Conservation (phyloP, 1,140 invertebrate genomes). For the Trachymyrmex septentrionalis region DNA sequence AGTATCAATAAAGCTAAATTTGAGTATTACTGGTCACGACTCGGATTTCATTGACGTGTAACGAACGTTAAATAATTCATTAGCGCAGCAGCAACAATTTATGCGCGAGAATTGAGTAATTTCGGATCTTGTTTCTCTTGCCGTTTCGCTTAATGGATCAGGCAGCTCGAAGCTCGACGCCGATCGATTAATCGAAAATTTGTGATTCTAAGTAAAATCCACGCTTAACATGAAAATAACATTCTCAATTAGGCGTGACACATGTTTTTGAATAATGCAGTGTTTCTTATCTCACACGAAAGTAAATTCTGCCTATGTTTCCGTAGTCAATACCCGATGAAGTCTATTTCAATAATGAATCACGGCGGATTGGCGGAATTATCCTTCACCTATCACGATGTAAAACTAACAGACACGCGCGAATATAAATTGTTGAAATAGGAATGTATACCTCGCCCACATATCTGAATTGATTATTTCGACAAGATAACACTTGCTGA, state of each 20-base stretch:
- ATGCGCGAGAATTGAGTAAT: constrained; percentile 6
- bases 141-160: constrained; percentile 24
- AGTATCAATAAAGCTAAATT: constrained; percentile 43
- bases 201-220: constrained; percentile 46
- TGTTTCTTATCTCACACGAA: constrained; percentile 17
- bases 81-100: constrained; percentile 41
- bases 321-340: not conserved
- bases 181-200: constrained; percentile 29
- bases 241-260: constrained; percentile 39
- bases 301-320: constrained; percentile 10
- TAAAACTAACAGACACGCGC: constrained; percentile 18
- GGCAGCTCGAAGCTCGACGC: not conserved
- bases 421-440: constrained; percentile 38
- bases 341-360: constrained; percentile 40
- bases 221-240: constrained; percentile 15
- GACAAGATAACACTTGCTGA: constrained; percentile 34
- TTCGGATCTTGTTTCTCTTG: not conserved
- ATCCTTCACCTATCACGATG: not conserved
- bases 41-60: constrained; percentile 22
- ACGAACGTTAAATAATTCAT: constrained; percentile 60
- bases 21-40: constrained; percentile 20
- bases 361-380: not conserved
- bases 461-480: constrained; percentile 37
- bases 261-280: constrained; percentile 50
- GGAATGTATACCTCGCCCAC: constrained; percentile 28